These are phyloP conservation scores for Caradrina clavipalpis DNA, from an alignment of 2,888 invertebrate species.

Conservation along the genomic window DNA sequence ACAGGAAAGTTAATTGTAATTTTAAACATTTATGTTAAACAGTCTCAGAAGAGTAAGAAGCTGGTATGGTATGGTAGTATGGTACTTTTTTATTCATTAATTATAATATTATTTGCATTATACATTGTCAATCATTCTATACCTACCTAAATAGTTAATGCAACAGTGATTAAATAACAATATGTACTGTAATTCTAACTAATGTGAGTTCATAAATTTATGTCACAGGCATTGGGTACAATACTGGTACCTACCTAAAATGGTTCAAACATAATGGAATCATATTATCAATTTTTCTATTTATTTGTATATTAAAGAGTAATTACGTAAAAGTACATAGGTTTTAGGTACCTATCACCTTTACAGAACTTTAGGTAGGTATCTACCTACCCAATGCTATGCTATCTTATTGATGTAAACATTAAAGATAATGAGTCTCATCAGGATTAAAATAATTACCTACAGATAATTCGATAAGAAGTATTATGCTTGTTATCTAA, in stretches of 20 bases:
- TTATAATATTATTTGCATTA: neutral
- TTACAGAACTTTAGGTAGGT: neutral
- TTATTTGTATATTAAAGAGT: neutral
- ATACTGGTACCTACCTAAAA: neutral
- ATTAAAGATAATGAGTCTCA: conserved; percentile 33
- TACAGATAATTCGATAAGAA: conserved; percentile 43
- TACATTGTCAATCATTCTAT: neutral
- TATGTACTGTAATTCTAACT: neutral
- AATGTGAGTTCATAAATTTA: neutral
- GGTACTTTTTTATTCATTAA: neutral
- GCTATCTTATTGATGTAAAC: conserved; percentile 27
- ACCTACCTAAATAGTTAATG: too few relatives aligned
- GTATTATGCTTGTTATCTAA: neutral
- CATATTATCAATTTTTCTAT: too few relatives aligned
- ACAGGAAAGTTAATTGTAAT: neutral
- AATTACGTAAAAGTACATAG: neutral
- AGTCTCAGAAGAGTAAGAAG: neutral
- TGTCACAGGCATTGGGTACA: neutral
- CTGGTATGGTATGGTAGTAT: too few relatives aligned
- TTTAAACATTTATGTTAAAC: too few relatives aligned
- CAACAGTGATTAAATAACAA: conserved; percentile 9
- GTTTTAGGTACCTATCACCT: neutral
- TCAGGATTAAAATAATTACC: conserved; percentile 11
- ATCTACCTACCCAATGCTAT: neutral
- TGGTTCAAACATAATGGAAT: neutral